Evolutionary conservation across 2,113 vertebrate genomes (phyloP).

Genomic region (Calidris pygmaea): DNA sequence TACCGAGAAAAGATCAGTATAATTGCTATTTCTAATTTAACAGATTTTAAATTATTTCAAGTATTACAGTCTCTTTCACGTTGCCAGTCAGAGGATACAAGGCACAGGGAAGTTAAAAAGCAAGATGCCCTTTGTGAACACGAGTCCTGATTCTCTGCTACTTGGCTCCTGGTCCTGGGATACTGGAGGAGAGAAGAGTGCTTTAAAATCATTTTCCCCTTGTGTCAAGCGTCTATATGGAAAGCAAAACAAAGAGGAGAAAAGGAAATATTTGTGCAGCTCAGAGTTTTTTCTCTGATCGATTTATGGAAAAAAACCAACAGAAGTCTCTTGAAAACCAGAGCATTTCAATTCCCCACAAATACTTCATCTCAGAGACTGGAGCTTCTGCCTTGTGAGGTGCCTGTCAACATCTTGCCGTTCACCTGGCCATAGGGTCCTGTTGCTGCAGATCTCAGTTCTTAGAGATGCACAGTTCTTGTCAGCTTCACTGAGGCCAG

Average conservation of each 20-base stretch:
- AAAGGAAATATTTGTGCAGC: not conserved
- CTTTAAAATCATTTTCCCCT: not conserved
- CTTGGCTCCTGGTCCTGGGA: not conserved
- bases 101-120: not conserved
- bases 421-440: not conserved
- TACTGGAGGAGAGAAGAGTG: not conserved
- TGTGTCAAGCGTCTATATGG: not conserved
- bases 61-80: not conserved
- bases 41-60: slow-evolving; percentile 15
- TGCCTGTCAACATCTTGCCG: not conserved
- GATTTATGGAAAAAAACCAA: not conserved
- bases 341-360: not conserved
- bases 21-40: slow-evolving; percentile 6
- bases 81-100: not conserved
- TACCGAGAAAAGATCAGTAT: not conserved
- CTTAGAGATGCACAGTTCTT: not conserved
- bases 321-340: not conserved
- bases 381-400: not conserved
- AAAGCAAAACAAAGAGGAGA: not conserved
- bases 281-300: not conserved
- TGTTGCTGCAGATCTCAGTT: not conserved
- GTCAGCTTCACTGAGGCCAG: not conserved
- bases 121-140: not conserved
- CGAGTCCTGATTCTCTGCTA: not conserved
- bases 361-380: not conserved